Evolutionary conservation across 2,888 invertebrate species (phyloP), one percentile per base, ranked within the genome.

Genomic region (Cancer borealis): DNA sequence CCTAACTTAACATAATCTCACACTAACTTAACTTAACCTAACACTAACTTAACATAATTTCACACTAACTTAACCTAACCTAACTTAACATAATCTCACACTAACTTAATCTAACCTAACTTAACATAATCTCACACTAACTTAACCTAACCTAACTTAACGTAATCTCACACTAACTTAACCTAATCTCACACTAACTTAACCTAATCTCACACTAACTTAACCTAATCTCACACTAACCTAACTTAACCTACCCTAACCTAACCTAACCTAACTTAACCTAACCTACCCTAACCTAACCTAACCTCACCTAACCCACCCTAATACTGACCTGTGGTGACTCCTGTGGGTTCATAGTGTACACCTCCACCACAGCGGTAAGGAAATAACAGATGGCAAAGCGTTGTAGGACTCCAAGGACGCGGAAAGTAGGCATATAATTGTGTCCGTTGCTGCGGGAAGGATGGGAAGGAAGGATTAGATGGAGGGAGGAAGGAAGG

Each of bases 371-470:
- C n/a, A 96, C 95, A 46, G 97, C 97, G 4, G 96, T 96, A 17
- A 97, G 96, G 17, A 97, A 96, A 96, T 97, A 97, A 1, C 97
- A 96, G 3, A 97, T 96, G n/a, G 96, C 96, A 96, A 97, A 97
- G 73, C 97, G 95, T 96, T 97, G 97, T 91, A 97, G 96, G 4
- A 97, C 97, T 26, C 97, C 97, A 17, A 96, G 96, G 66, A 97
- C 96, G n/a, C 97, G 96, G 49, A 97, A 96, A 3, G 96, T 96
- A 3, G 96, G 94, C 89, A 97, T 94, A 93, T 96, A 96, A 92
- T 95, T 96, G 21, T 93, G 47, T 17, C 93, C 88, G 0, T 93
- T 60, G 6, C 14, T 14, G 26, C 6, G 47, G 30, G 84, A 46
- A 6, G 14, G 30, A 39, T n/a, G 12, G 47, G 14, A 8, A 47